These are phyloP conservation scores for Octodon degus DNA, from an alignment of 2,113 vertebrate genomes.

Conservation along the genomic window DNA sequence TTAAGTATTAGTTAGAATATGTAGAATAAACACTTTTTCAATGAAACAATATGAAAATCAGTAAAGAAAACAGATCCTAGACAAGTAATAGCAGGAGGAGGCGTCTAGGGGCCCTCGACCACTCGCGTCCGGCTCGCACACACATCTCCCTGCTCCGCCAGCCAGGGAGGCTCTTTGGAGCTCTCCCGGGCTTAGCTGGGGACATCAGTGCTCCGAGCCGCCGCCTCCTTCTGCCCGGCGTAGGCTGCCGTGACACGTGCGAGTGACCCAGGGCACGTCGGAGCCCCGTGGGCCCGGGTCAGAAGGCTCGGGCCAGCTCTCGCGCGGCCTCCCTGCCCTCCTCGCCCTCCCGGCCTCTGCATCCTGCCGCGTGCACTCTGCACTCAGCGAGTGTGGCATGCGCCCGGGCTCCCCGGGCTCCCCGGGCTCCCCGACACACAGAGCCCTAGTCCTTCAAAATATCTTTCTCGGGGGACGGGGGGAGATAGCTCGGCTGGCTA, in stretches of 20 bases:
- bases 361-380: not conserved
- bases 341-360: rapidly evolving
- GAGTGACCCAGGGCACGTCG: not conserved
- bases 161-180: not conserved
- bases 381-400: not conserved
- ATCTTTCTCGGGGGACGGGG: not conserved
- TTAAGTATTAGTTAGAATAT: not conserved
- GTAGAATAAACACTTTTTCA: conserved; percentile 12
- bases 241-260: not conserved
- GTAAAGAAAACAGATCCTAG: not conserved
- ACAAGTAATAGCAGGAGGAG: not conserved
- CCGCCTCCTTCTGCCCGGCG: not conserved
- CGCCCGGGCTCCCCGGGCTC: not conserved
- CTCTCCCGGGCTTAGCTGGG: not conserved
- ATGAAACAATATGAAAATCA: conserved; percentile 19
- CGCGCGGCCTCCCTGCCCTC: not conserved
- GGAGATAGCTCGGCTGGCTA: no score
- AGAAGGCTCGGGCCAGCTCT: no score
- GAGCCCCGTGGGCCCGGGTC: not conserved
- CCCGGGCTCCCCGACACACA: not conserved
- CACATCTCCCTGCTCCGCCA: not conserved
- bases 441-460: not conserved
- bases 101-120: not conserved
- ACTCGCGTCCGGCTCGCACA: not conserved
- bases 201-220: not conserved